These are phyloP conservation scores for Medauroidea extradentata DNA, from an alignment of 1,140 invertebrate species.

Conservation along the genomic window DNA sequence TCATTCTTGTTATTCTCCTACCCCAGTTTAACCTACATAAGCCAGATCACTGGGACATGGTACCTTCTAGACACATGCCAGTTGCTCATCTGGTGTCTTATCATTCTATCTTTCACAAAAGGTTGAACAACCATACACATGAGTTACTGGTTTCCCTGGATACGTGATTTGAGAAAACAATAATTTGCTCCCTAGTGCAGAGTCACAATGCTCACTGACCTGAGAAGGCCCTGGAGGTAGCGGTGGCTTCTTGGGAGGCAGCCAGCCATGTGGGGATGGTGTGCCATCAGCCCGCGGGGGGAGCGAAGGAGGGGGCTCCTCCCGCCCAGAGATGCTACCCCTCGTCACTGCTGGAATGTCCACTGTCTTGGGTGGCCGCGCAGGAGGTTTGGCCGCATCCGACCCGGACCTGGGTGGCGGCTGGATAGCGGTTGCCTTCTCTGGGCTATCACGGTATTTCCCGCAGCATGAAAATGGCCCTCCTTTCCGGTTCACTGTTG, in stretches of 20 bases:
- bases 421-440: slow-evolving; percentile 2
- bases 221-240: slow-evolving; percentile 60
- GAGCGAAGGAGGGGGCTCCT: slow-evolving; percentile 48
- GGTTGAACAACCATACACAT: too few species aligned
- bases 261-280: background rate
- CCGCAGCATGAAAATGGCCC: slow-evolving; percentile 15
- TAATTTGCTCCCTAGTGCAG: too few species aligned
- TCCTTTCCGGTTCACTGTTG: slow-evolving; percentile 7
- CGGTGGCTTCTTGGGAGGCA: slow-evolving; percentile 64
- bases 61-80: too few species aligned
- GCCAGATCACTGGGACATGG: too few species aligned
- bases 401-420: background rate
- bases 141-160: too few species aligned
- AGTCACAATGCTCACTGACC: slow-evolving; percentile 54
- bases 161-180: too few species aligned
- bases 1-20: too few species aligned
- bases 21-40: too few species aligned
- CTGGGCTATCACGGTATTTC: slow-evolving; percentile 7
- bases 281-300: slow-evolving; percentile 46
- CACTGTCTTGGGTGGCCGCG: slow-evolving; percentile 3
- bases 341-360: background rate
- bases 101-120: too few species aligned
- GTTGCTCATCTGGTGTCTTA: too few species aligned
- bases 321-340: too few species aligned
- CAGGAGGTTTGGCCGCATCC: background rate